Conservation (phyloP, 2,888 invertebrate genomes). For the Pseudococcus viburni region DNA sequence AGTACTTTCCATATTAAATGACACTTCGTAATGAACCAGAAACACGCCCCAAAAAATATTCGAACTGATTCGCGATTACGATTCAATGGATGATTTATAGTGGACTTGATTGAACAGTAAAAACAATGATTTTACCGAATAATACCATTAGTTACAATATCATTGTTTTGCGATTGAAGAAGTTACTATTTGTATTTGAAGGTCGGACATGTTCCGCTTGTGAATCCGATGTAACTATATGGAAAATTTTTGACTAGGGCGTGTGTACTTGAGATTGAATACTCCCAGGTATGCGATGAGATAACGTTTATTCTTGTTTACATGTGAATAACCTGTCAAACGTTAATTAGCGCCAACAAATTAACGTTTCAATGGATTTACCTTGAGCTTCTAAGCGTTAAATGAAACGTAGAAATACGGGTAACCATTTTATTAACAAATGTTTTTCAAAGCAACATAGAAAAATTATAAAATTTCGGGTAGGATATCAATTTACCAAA, state of each 20-base stretch:
- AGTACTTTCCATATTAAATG: conserved; percentile 13
- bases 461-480: conserved; percentile 26
- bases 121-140: not conserved
- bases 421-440: conserved; percentile 28
- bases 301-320: conserved; percentile 35
- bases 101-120: not conserved
- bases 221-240: conserved; percentile 24
- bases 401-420: not conserved
- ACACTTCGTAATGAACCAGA: not conserved
- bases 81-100: not conserved
- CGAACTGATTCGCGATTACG: not conserved
- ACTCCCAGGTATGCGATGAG: not conserved
- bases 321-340: conserved; percentile 17
- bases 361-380: not conserved
- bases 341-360: not conserved
- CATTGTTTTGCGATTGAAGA: not conserved
- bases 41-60: conserved; percentile 25
- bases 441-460: not conserved
- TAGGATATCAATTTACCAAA: not conserved
- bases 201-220: conserved; percentile 37
- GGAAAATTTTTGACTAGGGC: conserved; percentile 34
- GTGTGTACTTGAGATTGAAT: conserved; percentile 24
- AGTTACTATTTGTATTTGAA: not conserved
- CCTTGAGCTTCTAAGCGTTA: not conserved
- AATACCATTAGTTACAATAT: not conserved